Evolutionary conservation across 2,797 vertebrate genomes (phyloP).

Genomic region (Rhinella marina): DNA sequence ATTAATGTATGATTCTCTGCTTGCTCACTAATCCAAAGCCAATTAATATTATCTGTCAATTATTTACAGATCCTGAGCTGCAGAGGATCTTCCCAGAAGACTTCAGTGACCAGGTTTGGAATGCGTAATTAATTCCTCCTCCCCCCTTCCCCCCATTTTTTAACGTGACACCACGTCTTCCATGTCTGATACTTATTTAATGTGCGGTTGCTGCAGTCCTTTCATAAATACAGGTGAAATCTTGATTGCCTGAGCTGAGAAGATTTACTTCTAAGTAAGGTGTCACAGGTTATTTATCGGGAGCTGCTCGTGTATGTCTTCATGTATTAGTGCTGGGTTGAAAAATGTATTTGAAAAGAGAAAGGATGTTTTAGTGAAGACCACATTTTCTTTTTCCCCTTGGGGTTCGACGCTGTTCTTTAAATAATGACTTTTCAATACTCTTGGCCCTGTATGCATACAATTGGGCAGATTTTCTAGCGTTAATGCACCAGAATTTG

Average conservation of each 20-base stretch:
- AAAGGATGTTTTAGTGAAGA: background rate
- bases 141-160: slow-evolving; percentile 61
- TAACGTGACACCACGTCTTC: slow-evolving; percentile 83
- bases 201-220: slow-evolving; percentile 81
- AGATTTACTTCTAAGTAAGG: slow-evolving; percentile 46
- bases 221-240: slow-evolving; percentile 75
- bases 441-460: no score
- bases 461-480: no score
- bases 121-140: slow-evolving; percentile 95
- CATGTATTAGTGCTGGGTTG: slow-evolving; percentile 8
- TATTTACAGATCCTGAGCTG: slow-evolving; percentile 99
- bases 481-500: no score
- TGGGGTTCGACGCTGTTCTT: no score
- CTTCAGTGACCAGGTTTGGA: slow-evolving; percentile 98
- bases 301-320: slow-evolving; percentile 6
- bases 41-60: slow-evolving; percentile 99
- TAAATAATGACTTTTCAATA: no score
- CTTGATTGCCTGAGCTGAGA: slow-evolving; percentile 75
- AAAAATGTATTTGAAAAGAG: background rate
- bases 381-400: no score
- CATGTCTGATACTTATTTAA: slow-evolving; percentile 76
- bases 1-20: slow-evolving; percentile 99
- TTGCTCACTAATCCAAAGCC: slow-evolving; percentile 99
- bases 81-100: slow-evolving; percentile 95
- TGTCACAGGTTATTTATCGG: slow-evolving; percentile 38